Evolutionary conservation across 53 echinoderm and acorn worm species (phyloP), one percentile per base, ranked within the genome.

Genomic region (Temnopleurus reevesii): DNA sequence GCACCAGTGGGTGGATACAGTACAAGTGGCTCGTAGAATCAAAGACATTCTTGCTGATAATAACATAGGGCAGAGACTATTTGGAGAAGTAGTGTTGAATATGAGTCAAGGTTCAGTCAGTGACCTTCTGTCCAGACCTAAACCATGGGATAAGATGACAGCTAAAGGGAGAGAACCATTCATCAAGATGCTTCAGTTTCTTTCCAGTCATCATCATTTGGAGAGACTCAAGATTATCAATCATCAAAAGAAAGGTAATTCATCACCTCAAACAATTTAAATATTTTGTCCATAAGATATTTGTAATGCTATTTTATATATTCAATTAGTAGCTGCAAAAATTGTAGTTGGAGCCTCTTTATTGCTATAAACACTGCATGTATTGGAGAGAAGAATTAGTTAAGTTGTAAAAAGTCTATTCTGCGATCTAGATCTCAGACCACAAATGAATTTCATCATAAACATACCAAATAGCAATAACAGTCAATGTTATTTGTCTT

Each of bases 81-180:
- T 95, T 81, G 99, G 99, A n/a, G 99, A 99, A 84, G 91, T 96
- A 30, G 94, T 99, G n/a, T 90, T 99, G 28, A 94, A 92, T 34
- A 91, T 99, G 65, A 95, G 95, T 61, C 99, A 99, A 85, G 99
- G 99, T 10, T 99, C 99, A 1, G 99, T 99, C 86, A 99, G 99
- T 61, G 99, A 99, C 30, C 93, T 99, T 25, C 77, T 99, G 41
- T 94, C 99, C 17, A 77, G 99, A 35, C 96, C 99, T 4, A 99
- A 99, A 86, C 94, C 96, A 0, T 99, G 99, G 99, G 99, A 99
- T 58, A 96, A 96, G 89, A 86, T 99, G 87, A 99, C 99, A 5
- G 90, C 96, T 34, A 99, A 99, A 53, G 99, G 99, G 2, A 89
- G 99, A 1, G 99, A 99, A 77, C 99, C 99, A 1, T 99, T 94